Percentiles rank a stretch among this genome's conserved stretches.
These are phyloP conservation scores for Sebastolobus altivelis DNA, from an alignment of 2,797 vertebrate species.

Conservation along the genomic window DNA sequence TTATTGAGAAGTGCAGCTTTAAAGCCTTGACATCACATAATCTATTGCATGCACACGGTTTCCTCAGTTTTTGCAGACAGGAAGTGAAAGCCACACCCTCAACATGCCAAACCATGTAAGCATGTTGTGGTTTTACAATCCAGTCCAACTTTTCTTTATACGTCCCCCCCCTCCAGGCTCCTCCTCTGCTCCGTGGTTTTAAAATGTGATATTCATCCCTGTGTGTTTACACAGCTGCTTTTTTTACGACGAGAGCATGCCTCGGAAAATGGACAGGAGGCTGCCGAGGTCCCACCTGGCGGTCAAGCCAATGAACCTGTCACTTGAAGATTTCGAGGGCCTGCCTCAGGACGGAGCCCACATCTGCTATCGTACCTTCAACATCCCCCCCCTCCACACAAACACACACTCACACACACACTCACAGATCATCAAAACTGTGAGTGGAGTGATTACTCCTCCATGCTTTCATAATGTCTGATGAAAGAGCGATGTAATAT, in stretches of 20 bases:
- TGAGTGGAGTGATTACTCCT: constrained; percentile 25
- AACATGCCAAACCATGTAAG: constrained; percentile 23
- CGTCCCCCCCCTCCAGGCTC: constrained; percentile 13
- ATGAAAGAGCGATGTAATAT: constrained; percentile 56
- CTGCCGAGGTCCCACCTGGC: constrained; percentile 22
- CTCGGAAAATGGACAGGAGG: constrained; percentile 24
- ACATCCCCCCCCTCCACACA: neutral
- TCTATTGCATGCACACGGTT: neutral
- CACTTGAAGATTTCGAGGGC: constrained; percentile 35
- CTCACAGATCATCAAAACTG: constrained; percentile 28
- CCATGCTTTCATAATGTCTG: constrained; percentile 43
- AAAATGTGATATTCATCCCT: constrained; percentile 22
- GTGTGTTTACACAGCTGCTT: constrained; percentile 56
- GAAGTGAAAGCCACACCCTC: constrained; percentile 29
- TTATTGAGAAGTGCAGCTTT: neutral
- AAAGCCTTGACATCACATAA: neutral
- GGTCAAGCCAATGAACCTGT: constrained; percentile 57
- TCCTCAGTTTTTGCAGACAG: neutral
- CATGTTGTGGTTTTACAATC: constrained; percentile 15
- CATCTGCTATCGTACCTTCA: constrained; percentile 27
- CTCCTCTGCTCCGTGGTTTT: constrained; percentile 11
- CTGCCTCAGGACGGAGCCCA: constrained; percentile 16
- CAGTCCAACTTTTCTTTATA: constrained; percentile 9
- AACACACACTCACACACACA: neutral
- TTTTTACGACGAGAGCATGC: constrained; percentile 26